Evolutionary conservation across 23 tunicate genomes (phyloP).

Genomic region (Phallusia fumigata): DNA sequence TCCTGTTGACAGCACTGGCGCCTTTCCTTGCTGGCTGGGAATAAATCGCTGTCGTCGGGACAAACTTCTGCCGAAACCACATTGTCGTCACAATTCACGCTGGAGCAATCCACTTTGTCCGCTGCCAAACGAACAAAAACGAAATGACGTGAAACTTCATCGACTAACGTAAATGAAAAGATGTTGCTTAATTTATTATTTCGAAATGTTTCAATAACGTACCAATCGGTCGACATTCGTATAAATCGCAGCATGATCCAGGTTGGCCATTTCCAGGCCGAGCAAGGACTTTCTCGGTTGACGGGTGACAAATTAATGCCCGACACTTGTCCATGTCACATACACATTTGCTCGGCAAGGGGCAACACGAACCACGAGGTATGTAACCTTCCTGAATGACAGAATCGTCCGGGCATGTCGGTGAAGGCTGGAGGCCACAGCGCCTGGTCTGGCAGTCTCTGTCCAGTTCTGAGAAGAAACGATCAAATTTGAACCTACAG

Average conservation of each 20-base stretch:
- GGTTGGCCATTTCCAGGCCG: slow-evolving; percentile 47
- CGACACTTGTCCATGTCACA: slow-evolving; percentile 42
- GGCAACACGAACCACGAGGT: slow-evolving; percentile 74
- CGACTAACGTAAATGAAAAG: background rate
- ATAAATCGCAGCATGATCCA: slow-evolving; percentile 73
- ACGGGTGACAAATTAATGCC: slow-evolving; percentile 36
- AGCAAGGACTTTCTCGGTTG: slow-evolving; percentile 27
- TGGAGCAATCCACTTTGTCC: background rate
- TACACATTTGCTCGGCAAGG: slow-evolving; percentile 71
- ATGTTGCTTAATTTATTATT: background rate
- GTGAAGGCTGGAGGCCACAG: slow-evolving; percentile 45
- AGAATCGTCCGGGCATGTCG: slow-evolving; percentile 72
- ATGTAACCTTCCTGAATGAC: slow-evolving; percentile 25
- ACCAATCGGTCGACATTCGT: slow-evolving; percentile 62
- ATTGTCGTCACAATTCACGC: background rate
- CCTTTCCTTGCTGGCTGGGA: background rate
- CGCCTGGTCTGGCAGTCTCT: slow-evolving; percentile 32
- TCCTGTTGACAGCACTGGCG: background rate
- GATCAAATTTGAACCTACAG: too few relatives aligned
- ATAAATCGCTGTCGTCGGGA: background rate
- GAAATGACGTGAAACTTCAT: background rate
- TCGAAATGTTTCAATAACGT: background rate
- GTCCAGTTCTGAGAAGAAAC: background rate
- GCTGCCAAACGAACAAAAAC: background rate
- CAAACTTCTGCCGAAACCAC: background rate